phyloP scores from a whole-genome alignment of 2,888 invertebrate genomes.

The Oxystoma pomonae region DNA sequence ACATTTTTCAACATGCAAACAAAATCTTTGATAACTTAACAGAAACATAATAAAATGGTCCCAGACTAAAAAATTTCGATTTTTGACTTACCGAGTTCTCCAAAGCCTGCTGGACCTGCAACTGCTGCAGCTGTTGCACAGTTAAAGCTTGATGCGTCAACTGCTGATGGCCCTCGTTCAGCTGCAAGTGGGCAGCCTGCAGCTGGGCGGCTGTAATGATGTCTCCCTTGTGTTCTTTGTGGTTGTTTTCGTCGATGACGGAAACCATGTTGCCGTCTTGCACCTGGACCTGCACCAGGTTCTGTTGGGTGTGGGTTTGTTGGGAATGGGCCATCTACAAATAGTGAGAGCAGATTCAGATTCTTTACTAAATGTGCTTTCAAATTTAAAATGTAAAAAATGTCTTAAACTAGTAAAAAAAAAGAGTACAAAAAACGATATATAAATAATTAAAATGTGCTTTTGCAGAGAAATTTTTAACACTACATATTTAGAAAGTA shows the following conservation, averaged over 20 bases:
- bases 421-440: too few species aligned
- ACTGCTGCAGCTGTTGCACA: slow-evolving; percentile 46
- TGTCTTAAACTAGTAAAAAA: too few species aligned
- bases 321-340: slow-evolving; percentile 28
- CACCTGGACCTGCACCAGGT: slow-evolving; percentile 48
- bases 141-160: slow-evolving; percentile 42
- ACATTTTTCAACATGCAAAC: too few species aligned
- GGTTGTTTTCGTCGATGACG: slow-evolving; percentile 47
- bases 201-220: slow-evolving; percentile 33
- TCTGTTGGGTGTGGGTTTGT: slow-evolving; percentile 40
- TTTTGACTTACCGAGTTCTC: slow-evolving; percentile 40
- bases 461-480: too few species aligned
- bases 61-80: too few species aligned
- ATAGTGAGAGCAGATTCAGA: too few species aligned
- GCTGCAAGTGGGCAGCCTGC: slow-evolving; percentile 50
- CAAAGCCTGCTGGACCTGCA: slow-evolving; percentile 56
- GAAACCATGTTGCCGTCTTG: slow-evolving; percentile 46
- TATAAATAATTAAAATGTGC: too few species aligned
- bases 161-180: slow-evolving; percentile 52
- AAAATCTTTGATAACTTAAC: too few species aligned
- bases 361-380: too few species aligned
- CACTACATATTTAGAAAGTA: too few species aligned
- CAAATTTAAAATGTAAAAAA: too few species aligned
- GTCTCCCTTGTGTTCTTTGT: slow-evolving; percentile 38
- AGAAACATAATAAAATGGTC: too few species aligned